Evolutionary conservation across 1,140 invertebrate genomes (phyloP), one percentile per base, ranked within the genome.

Genomic region (Polyergus mexicanus): DNA sequence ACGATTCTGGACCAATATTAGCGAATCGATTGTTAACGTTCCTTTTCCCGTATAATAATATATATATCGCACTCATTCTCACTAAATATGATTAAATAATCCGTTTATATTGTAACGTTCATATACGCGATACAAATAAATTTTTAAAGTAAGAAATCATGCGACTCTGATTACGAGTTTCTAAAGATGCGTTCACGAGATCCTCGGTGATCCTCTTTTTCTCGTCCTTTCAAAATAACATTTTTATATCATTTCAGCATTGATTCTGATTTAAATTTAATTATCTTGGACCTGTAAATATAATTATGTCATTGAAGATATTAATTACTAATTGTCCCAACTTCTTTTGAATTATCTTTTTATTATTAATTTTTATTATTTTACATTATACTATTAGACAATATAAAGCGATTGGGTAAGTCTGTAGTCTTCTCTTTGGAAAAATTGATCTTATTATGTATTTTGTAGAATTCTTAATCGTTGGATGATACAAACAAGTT

Each of bases 121-220:
- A 51, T 85, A 77, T 88, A 90, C 87, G 89, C 89, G 84, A 91
- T 93, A 93, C 92, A 91, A 94, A 93, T 91, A 89, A 94, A 75
- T 90, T 88, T 90, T 95, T 94, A 92, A 94, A 92, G 94, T 93
- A 94, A 93, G 91, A 93, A 92, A 93, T 89, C 87, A 92, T 89
- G 89, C 92, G 92, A 58, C 38, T 92, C 87, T 85, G 91, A 93
- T 92, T 84, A 90, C 88, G 85, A 86, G 66, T 91, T 75, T 72
- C 85, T 71, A 91, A 83, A 89, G 62, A 25, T 65, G 19, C 66
- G 28, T 51, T 54, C 32, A 76, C 63, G 87, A 89, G 84, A 88
- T 88, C 80, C 87, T 88, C 88, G 88, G 83, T 89, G 83, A 69
- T 62, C 68, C 44, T 63, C 16, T 72, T 11, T 69, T 4, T 56